Evolutionary conservation across 2,888 invertebrate genomes (phyloP).

Genomic region (Pseudolycoriella hygida): DNA sequence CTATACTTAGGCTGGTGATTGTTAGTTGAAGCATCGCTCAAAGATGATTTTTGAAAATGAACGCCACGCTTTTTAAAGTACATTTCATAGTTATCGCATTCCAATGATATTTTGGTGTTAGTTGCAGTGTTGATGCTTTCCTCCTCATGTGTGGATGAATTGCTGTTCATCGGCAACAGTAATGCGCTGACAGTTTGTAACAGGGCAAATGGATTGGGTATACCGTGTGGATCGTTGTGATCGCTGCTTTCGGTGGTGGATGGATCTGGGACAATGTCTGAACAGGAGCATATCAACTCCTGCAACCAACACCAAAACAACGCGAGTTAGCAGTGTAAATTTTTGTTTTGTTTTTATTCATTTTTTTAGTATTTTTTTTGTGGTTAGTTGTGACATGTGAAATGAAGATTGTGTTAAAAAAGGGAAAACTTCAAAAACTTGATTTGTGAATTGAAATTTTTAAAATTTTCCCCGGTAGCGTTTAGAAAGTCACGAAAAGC

Average conservation of each 20-base stretch:
- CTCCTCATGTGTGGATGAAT: conserved; percentile 9
- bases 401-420: neutral
- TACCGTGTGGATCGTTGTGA: conserved; percentile 6
- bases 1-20: conserved; percentile 5
- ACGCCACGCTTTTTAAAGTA: conserved; percentile 8
- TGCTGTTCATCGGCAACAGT: conserved; percentile 25
- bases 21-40: conserved; percentile 1
- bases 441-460: too few species aligned
- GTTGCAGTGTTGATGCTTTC: conserved; percentile 10
- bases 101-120: conserved; percentile 10
- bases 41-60: conserved; percentile 8
- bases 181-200: conserved; percentile 24
- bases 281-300: conserved; percentile 46
- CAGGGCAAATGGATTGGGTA: conserved; percentile 24
- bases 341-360: neutral
- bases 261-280: conserved; percentile 34
- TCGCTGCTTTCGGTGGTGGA: conserved; percentile 17
- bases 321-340: conserved; percentile 14
- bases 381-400: conserved; percentile 6
- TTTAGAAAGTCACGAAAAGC: too few species aligned
- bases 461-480: too few species aligned
- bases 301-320: conserved; percentile 40
- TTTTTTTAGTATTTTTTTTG: conserved; percentile 6
- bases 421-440: too few species aligned
- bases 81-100: conserved; percentile 7